Conservation (phyloP, 2,113 vertebrate genomes). For the Anhinga rufa region DNA sequence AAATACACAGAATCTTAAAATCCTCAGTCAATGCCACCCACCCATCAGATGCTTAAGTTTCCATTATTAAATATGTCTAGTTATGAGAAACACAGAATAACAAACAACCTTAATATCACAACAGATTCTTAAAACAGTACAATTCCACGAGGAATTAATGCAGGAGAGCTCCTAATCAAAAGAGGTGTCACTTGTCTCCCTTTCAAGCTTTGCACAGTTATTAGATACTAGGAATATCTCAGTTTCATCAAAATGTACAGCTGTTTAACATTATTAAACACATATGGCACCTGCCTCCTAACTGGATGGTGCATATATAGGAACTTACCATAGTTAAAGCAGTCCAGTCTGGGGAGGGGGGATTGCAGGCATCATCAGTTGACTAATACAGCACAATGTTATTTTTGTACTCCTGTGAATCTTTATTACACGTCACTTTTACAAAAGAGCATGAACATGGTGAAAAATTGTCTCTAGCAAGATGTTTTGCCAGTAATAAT, state of each 20-base stretch:
- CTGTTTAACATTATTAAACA: background rate
- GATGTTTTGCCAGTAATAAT: background rate
- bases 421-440: background rate
- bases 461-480: background rate
- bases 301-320: background rate
- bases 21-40: constrained; percentile 4
- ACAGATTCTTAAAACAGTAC: background rate
- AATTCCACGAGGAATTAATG: background rate
- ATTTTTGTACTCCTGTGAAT: background rate
- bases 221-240: background rate
- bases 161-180: background rate
- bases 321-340: background rate
- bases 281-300: background rate
- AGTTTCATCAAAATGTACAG: background rate
- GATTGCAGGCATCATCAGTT: background rate
- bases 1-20: background rate
- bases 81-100: background rate
- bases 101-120: background rate
- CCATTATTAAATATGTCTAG: background rate
- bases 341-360: background rate
- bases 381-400: background rate
- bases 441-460: background rate
- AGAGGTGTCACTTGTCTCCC: background rate
- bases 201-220: background rate
- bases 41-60: background rate